These are phyloP conservation scores for Aldabrachelys gigantea DNA, from an alignment of 2,113 vertebrate species.

Conservation along the genomic window DNA sequence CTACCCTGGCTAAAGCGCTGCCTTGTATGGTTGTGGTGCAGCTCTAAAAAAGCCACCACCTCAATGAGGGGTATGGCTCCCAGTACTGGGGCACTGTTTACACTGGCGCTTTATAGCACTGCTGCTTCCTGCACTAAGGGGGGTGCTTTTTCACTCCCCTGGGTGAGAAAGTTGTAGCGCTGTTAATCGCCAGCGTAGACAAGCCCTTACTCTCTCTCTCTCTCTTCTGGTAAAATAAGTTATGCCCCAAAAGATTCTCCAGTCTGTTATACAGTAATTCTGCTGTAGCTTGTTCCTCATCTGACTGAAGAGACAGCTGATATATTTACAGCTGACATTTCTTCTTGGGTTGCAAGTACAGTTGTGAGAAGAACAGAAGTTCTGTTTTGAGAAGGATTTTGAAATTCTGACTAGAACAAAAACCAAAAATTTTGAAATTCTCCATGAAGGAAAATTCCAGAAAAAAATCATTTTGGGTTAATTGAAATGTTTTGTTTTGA, in stretches of 20 bases:
- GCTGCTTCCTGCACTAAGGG: too few relatives aligned
- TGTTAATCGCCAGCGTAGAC: too few relatives aligned
- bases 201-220: not conserved
- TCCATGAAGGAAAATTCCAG: not conserved
- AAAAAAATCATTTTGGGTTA: not conserved
- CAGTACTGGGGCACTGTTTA: too few relatives aligned
- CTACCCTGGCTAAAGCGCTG: too few relatives aligned
- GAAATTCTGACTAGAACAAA: not conserved
- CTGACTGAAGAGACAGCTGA: not conserved
- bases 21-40: too few relatives aligned
- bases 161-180: too few relatives aligned
- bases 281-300: not conserved
- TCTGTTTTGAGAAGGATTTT: not conserved
- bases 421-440: not conserved
- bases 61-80: too few relatives aligned
- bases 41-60: too few relatives aligned
- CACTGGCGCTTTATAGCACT: too few relatives aligned
- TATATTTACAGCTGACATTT: not conserved
- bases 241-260: not conserved
- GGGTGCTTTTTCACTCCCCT: too few relatives aligned
- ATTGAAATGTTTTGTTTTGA: not conserved
- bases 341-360: not conserved
- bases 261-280: not conserved
- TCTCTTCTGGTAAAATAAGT: fast-evolving
- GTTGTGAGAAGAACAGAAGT: not conserved